Base-by-base conservation (phyloP, 2,797 vertebrate genomes). In the Gymnocypris eckloni region DNA sequence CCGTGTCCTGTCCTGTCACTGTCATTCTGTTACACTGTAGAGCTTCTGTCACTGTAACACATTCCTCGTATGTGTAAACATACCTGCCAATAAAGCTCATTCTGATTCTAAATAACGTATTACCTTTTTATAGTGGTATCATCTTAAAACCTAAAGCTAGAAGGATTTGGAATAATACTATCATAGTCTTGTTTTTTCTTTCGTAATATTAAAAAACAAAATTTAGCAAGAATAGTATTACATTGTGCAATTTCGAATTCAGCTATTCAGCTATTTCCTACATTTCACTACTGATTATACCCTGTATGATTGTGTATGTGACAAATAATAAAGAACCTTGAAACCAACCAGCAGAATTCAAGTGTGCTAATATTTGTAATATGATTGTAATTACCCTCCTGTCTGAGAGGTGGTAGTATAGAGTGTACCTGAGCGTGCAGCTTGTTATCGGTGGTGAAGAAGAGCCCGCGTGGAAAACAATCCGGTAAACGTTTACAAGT, bases 391-490 rank as follows among this genome's bases (percentile, higher is more conserved):
- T 75, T 6, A 37, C 16, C 33, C 20, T 77, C 33, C 73, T 77
- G 82, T 18, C 73, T 61, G 37, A 54, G n/a, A 78, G 82, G 18
- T 78, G 82, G 82, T 37, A 56, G 61, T 56, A 39, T 28, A 18
- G 22, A 7, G 43, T 15, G 43, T 15, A 7, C 7, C 16, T 7
- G 61, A 73, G 15, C 66, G 20, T 28, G 2, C n/a, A 43, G 22
- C 15, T 28, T 33, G n/a, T 64, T 37, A 37, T 22, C 18, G 43
- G 25, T 4, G 28, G 5, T 10, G 11, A 54, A 69, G 82, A 54
- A 25, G 1, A 52, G 0, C 10, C 15, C 73, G 18, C 73, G 61
- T 78, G 73, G 33, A 67, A 69, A 69, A 54, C 59, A 41, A 20
- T 37, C 2, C 5, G 10, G 16, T 18, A 22, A 8, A 61, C 16